Conservation (phyloP, 2,797 vertebrate species). For the Capromys pilorides region DNA sequence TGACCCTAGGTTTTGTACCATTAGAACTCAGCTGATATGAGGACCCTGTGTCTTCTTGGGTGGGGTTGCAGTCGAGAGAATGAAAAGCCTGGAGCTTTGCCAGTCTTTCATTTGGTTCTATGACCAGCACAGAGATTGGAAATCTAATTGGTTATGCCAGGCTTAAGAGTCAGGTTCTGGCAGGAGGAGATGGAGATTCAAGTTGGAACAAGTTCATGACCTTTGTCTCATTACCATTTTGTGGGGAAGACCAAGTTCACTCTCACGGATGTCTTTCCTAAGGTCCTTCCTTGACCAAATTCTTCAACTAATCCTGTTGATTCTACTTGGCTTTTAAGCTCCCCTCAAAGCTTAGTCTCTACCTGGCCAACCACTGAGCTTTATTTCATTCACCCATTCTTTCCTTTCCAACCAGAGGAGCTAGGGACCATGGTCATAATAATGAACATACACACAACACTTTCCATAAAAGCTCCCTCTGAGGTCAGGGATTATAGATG, state of each 20-base stretch:
- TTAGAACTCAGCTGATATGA: background rate
- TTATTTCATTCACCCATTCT: background rate
- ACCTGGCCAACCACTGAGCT: background rate
- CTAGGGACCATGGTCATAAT: background rate
- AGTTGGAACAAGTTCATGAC: background rate
- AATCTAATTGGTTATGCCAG: too few species aligned
- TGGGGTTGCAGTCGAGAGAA: background rate
- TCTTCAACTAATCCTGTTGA: background rate
- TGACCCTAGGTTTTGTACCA: constrained; percentile 64
- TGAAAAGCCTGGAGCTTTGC: too few species aligned
- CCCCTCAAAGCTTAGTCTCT: background rate
- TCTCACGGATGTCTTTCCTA: background rate
- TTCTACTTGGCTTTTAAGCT: background rate
- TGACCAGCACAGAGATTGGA: background rate
- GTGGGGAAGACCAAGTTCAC: background rate
- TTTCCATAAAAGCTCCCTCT: background rate
- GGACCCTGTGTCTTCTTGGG: background rate
- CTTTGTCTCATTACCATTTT: background rate
- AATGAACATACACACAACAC: background rate
- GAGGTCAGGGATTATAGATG: background rate
- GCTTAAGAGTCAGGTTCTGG: background rate
- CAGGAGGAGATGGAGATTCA: background rate
- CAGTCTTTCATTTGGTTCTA: background rate
- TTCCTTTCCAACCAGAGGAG: background rate
- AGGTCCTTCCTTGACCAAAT: background rate